phyloP scores from a whole-genome alignment of 2,797 vertebrate genomes.

The Alcedo quadribrachys region DNA sequence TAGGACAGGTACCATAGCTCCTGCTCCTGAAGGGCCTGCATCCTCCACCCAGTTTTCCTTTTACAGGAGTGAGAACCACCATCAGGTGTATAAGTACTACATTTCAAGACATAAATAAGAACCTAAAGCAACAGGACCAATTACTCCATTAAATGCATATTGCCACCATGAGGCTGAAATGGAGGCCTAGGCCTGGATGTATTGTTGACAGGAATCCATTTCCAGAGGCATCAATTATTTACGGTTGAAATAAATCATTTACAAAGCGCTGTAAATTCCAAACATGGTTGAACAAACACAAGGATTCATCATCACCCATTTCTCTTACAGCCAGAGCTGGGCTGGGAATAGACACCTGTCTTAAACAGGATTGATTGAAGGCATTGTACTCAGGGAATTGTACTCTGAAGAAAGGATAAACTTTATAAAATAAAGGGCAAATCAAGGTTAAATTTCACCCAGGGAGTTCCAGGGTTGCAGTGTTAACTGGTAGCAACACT shows the following conservation, averaged over 20 bases:
- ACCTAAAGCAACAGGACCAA: not conserved
- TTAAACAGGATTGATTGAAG: slow-evolving; percentile 11
- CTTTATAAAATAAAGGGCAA: slow-evolving; percentile 29
- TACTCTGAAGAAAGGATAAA: not conserved
- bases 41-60: not conserved
- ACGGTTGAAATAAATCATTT: slow-evolving; percentile 14
- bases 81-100: not conserved
- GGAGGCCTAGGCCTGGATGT: slow-evolving; percentile 15
- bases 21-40: not conserved
- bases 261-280: slow-evolving; percentile 35
- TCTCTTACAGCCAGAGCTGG: not conserved
- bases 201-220: slow-evolving; percentile 56
- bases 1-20: not conserved
- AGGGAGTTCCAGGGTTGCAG: not conserved
- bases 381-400: not conserved
- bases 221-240: slow-evolving; percentile 55
- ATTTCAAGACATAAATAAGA: slow-evolving; percentile 19
- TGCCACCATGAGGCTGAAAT: slow-evolving; percentile 28
- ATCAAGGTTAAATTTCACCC: slow-evolving; percentile 16
- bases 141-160: slow-evolving; percentile 43
- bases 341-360: not conserved
- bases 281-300: slow-evolving; percentile 28
- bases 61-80: not conserved
- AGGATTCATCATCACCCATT: slow-evolving; percentile 21
- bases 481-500: not conserved